A percentile compares a stretch with the other conserved stretches of the same genome.
These are phyloP conservation scores for Leptothorax acervorum DNA, from an alignment of 2,888 invertebrate species.

Conservation along the genomic window DNA sequence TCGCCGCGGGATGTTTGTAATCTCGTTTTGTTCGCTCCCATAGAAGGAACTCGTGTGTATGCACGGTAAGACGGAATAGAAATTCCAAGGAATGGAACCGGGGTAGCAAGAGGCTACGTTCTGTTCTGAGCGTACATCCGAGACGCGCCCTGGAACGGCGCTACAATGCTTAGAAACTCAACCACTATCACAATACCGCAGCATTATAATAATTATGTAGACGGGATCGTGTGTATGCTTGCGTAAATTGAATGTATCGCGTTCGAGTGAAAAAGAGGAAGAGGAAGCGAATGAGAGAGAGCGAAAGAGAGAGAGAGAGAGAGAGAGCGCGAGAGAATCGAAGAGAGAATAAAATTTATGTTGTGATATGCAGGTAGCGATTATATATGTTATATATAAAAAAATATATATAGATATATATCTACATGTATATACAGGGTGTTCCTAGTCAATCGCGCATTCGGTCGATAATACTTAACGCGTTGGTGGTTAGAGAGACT, in stretches of 20 bases:
- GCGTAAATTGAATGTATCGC: constrained; percentile 70
- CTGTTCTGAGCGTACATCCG: constrained; percentile 1
- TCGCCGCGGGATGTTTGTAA: constrained; percentile 18
- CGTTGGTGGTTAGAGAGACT: not conserved
- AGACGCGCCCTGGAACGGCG: constrained; percentile 72
- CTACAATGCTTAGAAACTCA: constrained; percentile 83
- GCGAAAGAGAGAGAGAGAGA: constrained; percentile 49
- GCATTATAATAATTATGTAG: constrained; percentile 84
- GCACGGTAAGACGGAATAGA: constrained; percentile 26
- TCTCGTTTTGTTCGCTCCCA: constrained; percentile 9
- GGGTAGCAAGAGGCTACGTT: not conserved
- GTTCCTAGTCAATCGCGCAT: constrained; percentile 19
- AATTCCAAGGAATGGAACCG: not conserved
- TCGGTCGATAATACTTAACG: constrained; percentile 13
- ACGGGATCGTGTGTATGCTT: constrained; percentile 77
- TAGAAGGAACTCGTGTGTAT: not conserved
- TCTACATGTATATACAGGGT: constrained; percentile 26
- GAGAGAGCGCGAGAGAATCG: constrained; percentile 46
- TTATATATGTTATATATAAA: constrained; percentile 60
- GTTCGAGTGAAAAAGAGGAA: constrained; percentile 43
- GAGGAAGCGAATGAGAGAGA: constrained; percentile 42
- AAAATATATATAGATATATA: constrained; percentile 50
- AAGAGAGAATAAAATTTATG: constrained; percentile 80
- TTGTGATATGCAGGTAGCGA: constrained; percentile 85
- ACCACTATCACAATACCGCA: constrained; percentile 82